phyloP scores from a whole-genome alignment of 2,797 vertebrate species.

The Okamejei kenojei region DNA sequence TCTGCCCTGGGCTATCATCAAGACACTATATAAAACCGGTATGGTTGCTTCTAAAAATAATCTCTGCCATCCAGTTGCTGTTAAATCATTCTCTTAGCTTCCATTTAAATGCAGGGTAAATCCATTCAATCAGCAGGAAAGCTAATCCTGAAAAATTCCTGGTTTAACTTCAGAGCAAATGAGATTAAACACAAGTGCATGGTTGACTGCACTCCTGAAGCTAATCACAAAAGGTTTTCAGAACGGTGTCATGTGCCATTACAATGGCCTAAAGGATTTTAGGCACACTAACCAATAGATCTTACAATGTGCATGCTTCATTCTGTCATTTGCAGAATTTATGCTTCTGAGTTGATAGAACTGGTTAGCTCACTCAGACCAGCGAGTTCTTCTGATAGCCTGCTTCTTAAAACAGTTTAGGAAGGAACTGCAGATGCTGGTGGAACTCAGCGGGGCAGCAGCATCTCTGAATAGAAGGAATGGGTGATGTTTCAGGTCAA shows the following conservation, averaged over 20 bases:
- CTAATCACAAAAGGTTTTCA: not conserved
- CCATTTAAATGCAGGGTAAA: not conserved
- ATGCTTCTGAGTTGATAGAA: not conserved
- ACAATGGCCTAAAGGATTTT: not conserved
- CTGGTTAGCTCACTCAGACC: not conserved
- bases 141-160: not conserved
- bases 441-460: no score
- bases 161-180: not conserved
- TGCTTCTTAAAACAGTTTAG: not conserved
- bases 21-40: not conserved
- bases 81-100: not conserved
- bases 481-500: no score
- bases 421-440: no score
- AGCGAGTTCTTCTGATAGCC: not conserved
- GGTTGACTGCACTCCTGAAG: not conserved
- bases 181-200: not conserved
- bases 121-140: not conserved
- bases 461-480: no score
- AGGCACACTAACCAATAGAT: not conserved
- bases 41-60: not conserved
- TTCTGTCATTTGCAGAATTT: not conserved
- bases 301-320: not conserved
- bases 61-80: not conserved
- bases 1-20: not conserved
- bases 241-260: not conserved